Evolutionary conservation across 2,113 vertebrate species (phyloP), one percentile per base, ranked within the genome.

Genomic region (Phalacrocorax brasilianus): DNA sequence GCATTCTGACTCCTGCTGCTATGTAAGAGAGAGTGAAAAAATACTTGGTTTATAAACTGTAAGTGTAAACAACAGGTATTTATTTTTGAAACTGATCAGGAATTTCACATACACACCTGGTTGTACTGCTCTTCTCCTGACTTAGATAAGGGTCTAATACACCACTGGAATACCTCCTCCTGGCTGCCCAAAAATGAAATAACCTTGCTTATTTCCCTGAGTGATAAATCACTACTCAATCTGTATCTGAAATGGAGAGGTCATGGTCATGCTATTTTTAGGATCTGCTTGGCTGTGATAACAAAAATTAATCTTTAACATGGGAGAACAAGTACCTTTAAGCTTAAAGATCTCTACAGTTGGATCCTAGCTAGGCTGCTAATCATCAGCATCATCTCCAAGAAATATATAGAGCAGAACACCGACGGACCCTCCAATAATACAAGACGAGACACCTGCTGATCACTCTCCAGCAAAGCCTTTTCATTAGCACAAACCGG

Each of bases 221-320:
- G 94, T 55, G 91, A 97, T 93, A 97, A 96, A 97, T 97, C 95
- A 93, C 74, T 86, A 89, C 71, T 97, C 85, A 95, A 89, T 87
- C 91, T 87, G 91, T 85, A 91, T 92, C 95, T 94, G 96, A 97
- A 97, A 81, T 19, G 52, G 77, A 65, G 94, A 98, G 94, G 97
- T 98, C 98, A 97, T 47, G 78, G 97, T 97, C 95, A 59, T 44
- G 68, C 88, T 95, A 94, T 89, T 94, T 96, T 97, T 94, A 80
- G 92, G 95, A 87, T 95, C 96, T 97, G 93, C 79, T 61, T 78
- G 88, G 93, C 65, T 92, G 77, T 92, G 95, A 97, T 97, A 98
- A 97, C 93, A 97, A 77, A 94, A 97, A 97, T 97, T 90, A 59
- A 96, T 98, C 97, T 98, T 94, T 73, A 75, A 90, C 70, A 96